Evolutionary conservation across 2,113 vertebrate genomes (phyloP), one percentile per base, ranked within the genome.

Genomic region (Etia nguti): DNA sequence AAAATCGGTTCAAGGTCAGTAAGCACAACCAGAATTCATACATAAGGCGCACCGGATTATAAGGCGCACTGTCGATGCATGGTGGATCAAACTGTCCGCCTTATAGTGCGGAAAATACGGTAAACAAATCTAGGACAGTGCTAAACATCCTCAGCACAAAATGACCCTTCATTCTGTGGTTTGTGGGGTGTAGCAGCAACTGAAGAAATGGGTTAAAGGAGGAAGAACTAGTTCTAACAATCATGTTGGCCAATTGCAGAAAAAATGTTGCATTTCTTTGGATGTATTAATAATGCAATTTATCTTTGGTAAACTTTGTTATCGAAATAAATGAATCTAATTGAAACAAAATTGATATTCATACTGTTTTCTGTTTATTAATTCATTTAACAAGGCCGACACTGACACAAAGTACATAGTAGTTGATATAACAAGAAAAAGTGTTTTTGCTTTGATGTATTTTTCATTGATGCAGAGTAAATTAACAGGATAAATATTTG

Each of bases 401-500:
- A 60, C 26, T 60, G 8, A 34, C 57, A 60, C 29, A 34, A 34
- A 60, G 26, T 18, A 31, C 0, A 60, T 59, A 31, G 16, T 31
- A 29, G 57, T 31, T 60, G 57, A 60, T 60, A 18, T 31, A 60
- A 60, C 57, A 60, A 60, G 26, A 31, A 60, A 31, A 31, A 18
- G 1, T 1, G 15, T 60, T 6, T 60, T 6, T 0, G 3, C 57
- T 60, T 10, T 60, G 26, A 31, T 31, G 57, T 0, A 31, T 10
- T 60, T 60, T 34, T 31, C 15, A 34, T 2, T 6, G 15, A 34
- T 34, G 0, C 5, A 10, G 2, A 31, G 29, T 31, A 60, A 60
- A 60, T 60, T 31, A 31, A 6, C 57, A 31, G 26, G 31, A 60
- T 15, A 60, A 60, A 34, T 60, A 31, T 34, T 60, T 60, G 29